Percentiles rank a stretch among this genome's conserved stretches.
phyloP scores from a whole-genome alignment of 37 sponge, comb jelly and placozoan species.

The Crambe crambe region DNA sequence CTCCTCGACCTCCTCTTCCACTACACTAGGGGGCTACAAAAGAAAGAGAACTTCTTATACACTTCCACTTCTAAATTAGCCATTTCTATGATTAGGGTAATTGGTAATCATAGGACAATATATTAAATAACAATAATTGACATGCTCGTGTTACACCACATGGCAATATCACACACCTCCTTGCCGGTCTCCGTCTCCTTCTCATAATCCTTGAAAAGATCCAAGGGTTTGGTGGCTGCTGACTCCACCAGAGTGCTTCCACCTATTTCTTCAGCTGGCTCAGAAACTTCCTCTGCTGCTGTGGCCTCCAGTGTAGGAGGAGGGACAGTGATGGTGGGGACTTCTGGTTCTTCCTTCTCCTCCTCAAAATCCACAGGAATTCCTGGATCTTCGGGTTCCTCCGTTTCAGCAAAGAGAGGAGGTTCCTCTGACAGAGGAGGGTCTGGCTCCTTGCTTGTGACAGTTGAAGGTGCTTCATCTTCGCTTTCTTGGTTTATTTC shows the following conservation, averaged over 20 bases:
- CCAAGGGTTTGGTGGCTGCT: slow-evolving; percentile 10
- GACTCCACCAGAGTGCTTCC: not conserved
- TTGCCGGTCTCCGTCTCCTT: slow-evolving; percentile 27
- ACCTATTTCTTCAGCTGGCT: not conserved
- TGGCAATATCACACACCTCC: slow-evolving; percentile 15
- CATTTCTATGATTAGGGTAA: too few species aligned
- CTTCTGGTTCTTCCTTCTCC: not conserved
- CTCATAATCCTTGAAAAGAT: slow-evolving; percentile 30
- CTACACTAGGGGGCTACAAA: not conserved
- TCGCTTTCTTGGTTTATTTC: not conserved
- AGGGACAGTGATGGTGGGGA: not conserved
- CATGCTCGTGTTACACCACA: too few species aligned
- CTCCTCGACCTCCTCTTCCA: slow-evolving; percentile 39
- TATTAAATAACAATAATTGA: too few species aligned
- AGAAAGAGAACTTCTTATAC: not conserved
- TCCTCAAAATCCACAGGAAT: slow-evolving; percentile 11
- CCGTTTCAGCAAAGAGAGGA: not conserved
- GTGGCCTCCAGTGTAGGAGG: slow-evolving; percentile 49
- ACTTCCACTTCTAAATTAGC: too few species aligned
- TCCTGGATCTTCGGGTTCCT: not conserved
- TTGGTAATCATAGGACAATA: too few species aligned
- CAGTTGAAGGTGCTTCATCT: not conserved
- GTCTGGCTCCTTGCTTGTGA: not conserved
- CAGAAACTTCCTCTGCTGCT: not conserved
- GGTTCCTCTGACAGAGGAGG: not conserved